These are phyloP conservation scores for Dichetophora obliterata DNA, from an alignment of 2,888 invertebrate genomes.

Conservation along the genomic window DNA sequence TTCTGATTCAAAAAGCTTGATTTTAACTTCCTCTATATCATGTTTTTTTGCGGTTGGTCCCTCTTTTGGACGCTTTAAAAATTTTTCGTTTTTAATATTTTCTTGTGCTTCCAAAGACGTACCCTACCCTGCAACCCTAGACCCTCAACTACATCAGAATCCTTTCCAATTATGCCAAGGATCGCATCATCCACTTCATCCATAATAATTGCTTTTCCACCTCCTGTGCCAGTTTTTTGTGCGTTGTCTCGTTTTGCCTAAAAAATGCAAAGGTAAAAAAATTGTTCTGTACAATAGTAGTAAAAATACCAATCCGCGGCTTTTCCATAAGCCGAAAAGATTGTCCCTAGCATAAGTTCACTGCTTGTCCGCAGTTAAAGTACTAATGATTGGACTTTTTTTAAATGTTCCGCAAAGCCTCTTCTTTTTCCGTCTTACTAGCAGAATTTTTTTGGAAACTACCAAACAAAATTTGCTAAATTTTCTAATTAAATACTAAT, in stretches of 20 bases:
- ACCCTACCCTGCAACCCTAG: background rate
- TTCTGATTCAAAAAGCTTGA: background rate
- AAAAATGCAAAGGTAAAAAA: too few species aligned
- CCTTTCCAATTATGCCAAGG: constrained; percentile 27
- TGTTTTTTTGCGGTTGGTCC: background rate
- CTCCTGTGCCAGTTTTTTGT: constrained; percentile 17
- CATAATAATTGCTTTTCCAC: constrained; percentile 6
- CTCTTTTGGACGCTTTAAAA: too few species aligned
- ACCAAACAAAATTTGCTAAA: too few species aligned
- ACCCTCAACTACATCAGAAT: background rate
- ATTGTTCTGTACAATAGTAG: too few species aligned
- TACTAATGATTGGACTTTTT: too few species aligned
- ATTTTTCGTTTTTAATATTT: too few species aligned
- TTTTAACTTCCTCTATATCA: background rate
- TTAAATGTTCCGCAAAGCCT: too few species aligned
- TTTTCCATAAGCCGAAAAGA: constrained; percentile 39
- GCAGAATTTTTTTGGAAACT: too few species aligned
- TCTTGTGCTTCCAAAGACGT: background rate
- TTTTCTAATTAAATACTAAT: too few species aligned
- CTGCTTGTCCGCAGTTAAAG: constrained; percentile 1
- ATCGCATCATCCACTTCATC: constrained; percentile 30
- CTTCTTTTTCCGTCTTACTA: too few species aligned
- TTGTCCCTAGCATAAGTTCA: constrained; percentile 41
- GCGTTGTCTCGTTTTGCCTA: constrained; percentile 31
- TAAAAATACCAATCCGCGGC: constrained; percentile 36